Evolutionary conservation across 1,140 invertebrate species (phyloP).

Genomic region (Drosophila auraria): DNA sequence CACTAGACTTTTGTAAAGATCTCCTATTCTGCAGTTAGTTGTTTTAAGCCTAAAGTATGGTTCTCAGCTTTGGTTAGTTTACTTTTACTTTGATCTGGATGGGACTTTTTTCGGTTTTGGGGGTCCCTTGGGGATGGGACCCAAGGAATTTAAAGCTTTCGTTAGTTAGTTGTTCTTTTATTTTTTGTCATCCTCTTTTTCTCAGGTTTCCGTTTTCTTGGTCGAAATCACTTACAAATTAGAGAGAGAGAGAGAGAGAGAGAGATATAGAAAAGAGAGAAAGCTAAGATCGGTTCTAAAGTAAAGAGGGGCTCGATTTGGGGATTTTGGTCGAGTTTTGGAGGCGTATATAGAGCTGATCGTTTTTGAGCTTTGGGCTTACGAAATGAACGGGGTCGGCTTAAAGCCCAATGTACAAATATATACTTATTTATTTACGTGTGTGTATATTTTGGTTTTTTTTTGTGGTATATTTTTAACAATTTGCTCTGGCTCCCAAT

Average conservation of each 20-base stretch:
- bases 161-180: constrained; percentile 63
- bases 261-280: not conserved
- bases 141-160: constrained; percentile 74
- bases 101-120: constrained; percentile 43
- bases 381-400: constrained; percentile 27
- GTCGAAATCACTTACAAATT: constrained; percentile 41
- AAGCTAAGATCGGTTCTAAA: not conserved
- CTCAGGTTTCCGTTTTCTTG: constrained; percentile 17
- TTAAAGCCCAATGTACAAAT: constrained; percentile 11
- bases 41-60: constrained; percentile 61
- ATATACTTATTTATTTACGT: constrained; percentile 6
- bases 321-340: constrained; percentile 24
- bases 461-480: constrained; percentile 29
- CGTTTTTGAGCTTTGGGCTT: constrained; percentile 43
- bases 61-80: constrained; percentile 48
- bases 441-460: not conserved
- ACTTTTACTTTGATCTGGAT: constrained; percentile 53
- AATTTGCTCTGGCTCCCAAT: constrained; percentile 39
- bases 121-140: not conserved
- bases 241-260: not conserved
- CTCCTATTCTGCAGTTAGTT: constrained; percentile 24
- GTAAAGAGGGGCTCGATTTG: not conserved
- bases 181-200: constrained; percentile 4
- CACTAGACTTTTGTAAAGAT: constrained; percentile 51
- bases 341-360: constrained; percentile 10